Evolutionary conservation across 2,113 vertebrate species (phyloP).

Genomic region (Semnornis frantzii): DNA sequence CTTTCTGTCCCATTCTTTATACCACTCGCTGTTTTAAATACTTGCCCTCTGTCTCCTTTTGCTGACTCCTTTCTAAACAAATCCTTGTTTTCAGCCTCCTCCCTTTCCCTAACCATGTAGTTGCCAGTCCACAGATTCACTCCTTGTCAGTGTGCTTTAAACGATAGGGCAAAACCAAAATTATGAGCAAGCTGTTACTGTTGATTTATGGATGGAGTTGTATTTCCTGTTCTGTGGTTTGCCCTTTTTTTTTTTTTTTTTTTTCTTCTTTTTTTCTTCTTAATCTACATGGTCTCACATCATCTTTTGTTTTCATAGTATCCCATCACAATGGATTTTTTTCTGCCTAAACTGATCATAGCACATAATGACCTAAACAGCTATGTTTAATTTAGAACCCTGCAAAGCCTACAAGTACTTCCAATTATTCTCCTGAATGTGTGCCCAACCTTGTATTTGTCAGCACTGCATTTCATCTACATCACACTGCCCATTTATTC

Average conservation of each 20-base stretch:
- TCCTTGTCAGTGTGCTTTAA: not conserved
- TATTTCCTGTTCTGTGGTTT: not conserved
- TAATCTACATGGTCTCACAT: not conserved
- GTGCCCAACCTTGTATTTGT: not conserved
- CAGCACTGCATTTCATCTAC: not conserved
- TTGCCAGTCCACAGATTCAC: not conserved
- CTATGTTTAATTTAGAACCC: constrained; percentile 2
- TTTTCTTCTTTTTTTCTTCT: not conserved
- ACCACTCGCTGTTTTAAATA: not conserved
- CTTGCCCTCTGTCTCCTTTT: not conserved
- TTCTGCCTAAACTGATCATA: not conserved
- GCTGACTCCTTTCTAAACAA: constrained; percentile 12
- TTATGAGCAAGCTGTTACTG: not conserved
- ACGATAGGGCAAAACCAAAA: not conserved
- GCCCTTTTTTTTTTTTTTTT: not conserved
- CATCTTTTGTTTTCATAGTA: not conserved
- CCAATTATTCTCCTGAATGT: not conserved
- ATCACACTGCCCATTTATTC: not conserved
- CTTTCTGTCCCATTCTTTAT: not conserved
- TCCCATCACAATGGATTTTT: not conserved
- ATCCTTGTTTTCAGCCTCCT: not conserved
- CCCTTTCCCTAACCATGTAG: not conserved
- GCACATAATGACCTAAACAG: not conserved
- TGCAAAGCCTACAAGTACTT: not conserved
- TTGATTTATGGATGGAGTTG: not conserved